phyloP scores from a whole-genome alignment of 1,140 invertebrate species.

The Calosoma granatense region DNA sequence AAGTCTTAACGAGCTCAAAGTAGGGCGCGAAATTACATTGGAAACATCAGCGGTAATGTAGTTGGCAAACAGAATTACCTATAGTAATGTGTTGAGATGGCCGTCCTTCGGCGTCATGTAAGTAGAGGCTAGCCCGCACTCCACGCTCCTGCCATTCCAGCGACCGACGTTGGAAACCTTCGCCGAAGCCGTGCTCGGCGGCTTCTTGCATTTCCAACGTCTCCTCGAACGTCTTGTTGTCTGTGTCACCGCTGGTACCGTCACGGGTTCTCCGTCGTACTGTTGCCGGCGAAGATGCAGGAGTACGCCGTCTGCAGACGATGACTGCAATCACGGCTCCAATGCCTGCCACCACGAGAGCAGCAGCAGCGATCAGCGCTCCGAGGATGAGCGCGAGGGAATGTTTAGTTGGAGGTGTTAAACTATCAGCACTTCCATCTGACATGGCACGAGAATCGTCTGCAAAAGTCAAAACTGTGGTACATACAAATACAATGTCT shows the following conservation, averaged over 20 bases:
- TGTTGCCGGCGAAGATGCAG: slow-evolving; percentile 13
- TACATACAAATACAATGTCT: too few relatives aligned
- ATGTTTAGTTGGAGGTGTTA: background rate
- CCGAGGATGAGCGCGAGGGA: slow-evolving; percentile 27
- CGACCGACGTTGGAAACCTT: slow-evolving; percentile 30
- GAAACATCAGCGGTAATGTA: slow-evolving; percentile 6
- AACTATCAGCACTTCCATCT: background rate
- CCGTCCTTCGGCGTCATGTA: background rate
- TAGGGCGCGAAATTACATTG: slow-evolving; percentile 2
- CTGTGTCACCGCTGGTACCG: slow-evolving; percentile 20
- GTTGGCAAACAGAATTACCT: slow-evolving; percentile 8
- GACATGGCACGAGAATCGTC: too few relatives aligned
- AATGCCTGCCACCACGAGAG: slow-evolving; percentile 28
- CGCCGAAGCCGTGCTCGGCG: slow-evolving; percentile 31
- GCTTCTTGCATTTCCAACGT: slow-evolving; percentile 24
- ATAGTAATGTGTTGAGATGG: slow-evolving; percentile 3
- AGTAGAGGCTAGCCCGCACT: slow-evolving; percentile 25
- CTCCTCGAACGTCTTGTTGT: slow-evolving; percentile 11
- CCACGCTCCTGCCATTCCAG: slow-evolving; percentile 21
- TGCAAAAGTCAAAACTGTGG: too few relatives aligned
- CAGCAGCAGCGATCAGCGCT: slow-evolving; percentile 23
- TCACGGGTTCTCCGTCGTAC: slow-evolving; percentile 17
- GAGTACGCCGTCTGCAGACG: slow-evolving; percentile 23
- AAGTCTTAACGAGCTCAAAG: slow-evolving; percentile 4
- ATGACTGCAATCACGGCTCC: slow-evolving; percentile 23